Evolutionary conservation across 1,140 invertebrate species (phyloP), one percentile per base, ranked within the genome.

Genomic region (Panagrolaimus sp.): DNA sequence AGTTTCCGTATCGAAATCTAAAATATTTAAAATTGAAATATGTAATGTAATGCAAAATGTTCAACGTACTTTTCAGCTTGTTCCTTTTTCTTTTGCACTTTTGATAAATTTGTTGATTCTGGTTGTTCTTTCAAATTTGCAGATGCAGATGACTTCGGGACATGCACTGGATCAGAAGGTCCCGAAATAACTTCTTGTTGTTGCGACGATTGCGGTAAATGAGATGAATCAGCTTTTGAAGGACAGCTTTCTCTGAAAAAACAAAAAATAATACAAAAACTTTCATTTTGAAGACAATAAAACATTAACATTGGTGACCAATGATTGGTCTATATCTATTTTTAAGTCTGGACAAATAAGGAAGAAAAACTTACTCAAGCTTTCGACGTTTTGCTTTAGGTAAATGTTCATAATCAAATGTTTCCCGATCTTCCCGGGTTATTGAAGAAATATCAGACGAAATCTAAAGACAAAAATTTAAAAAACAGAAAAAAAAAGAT

Each of bases 81-180:
- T 38, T 38, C 32, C 7, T 38, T 38, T 38, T 38, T 2, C 32
- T 38, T 38, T 38, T 38, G 32, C 7, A 4, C 7, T 38, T 38
- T 38, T 38, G 32, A n/a, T n/a, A n/a, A n/a, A n/a, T 38, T 38
- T 38, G 32, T 38, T 4, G 32, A 2, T 38, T 38, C 2, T 38
- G 32, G 32, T 4, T 4, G 32, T 2, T 38, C 7, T 38, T 4
- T 38, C 32, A 38, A n/a, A n/a, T n/a, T n/a, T n/a, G n/a, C n/a
- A n/a, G n/a, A n/a, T n/a, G n/a, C n/a, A n/a, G n/a, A n/a, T n/a
- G n/a, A n/a, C n/a, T n/a, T n/a, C n/a, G n/a, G n/a, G n/a, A 97
- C 89, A 91, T 93, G 98, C 43, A 95, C 95, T 74, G 91, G 90
- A 83, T 97, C 93, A 69, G 94, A 94, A 0, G 95, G 94, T 73